Base-by-base conservation (phyloP, 2,797 vertebrate genomes). In the Aratinga solstitialis region DNA sequence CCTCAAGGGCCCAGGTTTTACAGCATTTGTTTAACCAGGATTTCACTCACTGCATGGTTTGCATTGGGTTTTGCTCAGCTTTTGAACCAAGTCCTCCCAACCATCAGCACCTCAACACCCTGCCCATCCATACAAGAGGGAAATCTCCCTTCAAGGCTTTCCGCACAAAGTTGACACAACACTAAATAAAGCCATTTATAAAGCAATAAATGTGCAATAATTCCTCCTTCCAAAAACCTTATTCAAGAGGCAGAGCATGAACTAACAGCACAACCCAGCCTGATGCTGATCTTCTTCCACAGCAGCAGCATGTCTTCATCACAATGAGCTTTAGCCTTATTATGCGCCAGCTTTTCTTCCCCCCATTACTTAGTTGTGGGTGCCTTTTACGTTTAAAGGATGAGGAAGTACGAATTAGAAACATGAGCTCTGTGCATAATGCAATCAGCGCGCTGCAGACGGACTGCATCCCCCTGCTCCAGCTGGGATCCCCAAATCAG, bases 211-310 rank as follows among this genome's bases (percentile, higher is more conserved):
- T 11, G 10, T 2, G 29, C 47, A 34, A 13, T 7, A 54, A 51
- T 40, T 56, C 61, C 86, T n/a, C 9, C 53, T 67, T 13, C 74
- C 66, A 20, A 38, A 50, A 16, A 3, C 14, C 40, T 43, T 4
- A 7, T 32, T 50, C 18, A 32, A 47, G 51, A 69, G 47, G 54
- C 68, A 59, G 73, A 76, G 51, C 65, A 50, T 3, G 3, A 65
- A 63, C 14, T 17, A 36, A 18, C 0, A 0, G 58, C 32, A 7
- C 1, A 23, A 2, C 26, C 34, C 62, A 53, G 32, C 3, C 45
- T 5, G 0, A 6, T 15, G 62, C 61, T 77, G 9, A 62, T 53
- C 89, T 38, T 13, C 69, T 68, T 73, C 90, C 62, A 29, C 42
- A 67, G 71, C 72, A 87, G 90, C 75, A 79, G 30, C 78, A 30